These are phyloP conservation scores for Engystomops pustulosus DNA, from an alignment of 2,113 vertebrate genomes.

Conservation along the genomic window DNA sequence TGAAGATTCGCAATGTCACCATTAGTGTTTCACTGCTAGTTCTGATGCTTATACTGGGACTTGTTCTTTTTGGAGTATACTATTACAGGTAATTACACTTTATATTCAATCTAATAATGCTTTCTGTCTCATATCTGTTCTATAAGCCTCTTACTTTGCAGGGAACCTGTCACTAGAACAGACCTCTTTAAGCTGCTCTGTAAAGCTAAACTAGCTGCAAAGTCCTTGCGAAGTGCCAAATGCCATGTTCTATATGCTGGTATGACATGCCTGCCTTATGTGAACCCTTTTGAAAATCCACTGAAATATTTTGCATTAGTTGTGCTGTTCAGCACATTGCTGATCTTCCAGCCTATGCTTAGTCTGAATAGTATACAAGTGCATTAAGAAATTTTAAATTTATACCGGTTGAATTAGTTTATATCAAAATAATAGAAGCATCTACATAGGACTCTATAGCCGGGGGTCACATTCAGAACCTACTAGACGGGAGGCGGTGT, in stretches of 20 bases:
- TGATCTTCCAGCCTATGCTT: background rate
- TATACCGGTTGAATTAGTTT: too few relatives aligned
- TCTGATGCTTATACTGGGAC: constrained; percentile 76
- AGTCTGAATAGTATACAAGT: background rate
- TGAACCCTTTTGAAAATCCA: background rate
- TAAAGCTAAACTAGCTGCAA: background rate
- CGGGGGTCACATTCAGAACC: too few relatives aligned
- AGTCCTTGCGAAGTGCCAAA: background rate
- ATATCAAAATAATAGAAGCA: too few relatives aligned
- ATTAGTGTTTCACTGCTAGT: constrained; percentile 69
- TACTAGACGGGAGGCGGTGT: too few relatives aligned
- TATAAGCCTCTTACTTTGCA: background rate
- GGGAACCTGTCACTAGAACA: background rate
- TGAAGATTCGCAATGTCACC: constrained; percentile 74
- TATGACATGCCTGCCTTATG: background rate
- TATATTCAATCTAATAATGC: background rate
- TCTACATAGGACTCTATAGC: too few relatives aligned
- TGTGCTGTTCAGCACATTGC: background rate
- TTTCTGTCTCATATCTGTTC: background rate
- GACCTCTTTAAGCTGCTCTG: background rate
- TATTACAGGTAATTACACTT: constrained; percentile 78
- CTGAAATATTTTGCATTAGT: background rate
- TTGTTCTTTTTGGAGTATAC: constrained; percentile 72
- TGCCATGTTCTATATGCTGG: constrained; percentile 9
- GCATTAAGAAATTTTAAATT: background rate